A percentile compares a stretch with the other conserved stretches of the same genome.
Conservation (phyloP, 2,888 invertebrate species). For the Amphimallon solstitiale region DNA sequence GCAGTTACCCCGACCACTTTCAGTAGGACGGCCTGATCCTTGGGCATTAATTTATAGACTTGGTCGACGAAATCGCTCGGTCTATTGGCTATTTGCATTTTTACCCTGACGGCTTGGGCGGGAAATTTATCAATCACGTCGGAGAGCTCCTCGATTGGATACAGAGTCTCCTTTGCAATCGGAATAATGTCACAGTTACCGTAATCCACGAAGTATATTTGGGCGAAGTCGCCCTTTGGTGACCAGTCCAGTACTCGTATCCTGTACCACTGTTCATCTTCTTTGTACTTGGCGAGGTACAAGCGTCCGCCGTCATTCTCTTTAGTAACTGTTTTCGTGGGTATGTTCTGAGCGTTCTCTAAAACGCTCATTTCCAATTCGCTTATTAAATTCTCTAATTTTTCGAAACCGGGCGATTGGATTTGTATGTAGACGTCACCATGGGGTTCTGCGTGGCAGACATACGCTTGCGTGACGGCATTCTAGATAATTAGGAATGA, state of each 20-base stretch:
- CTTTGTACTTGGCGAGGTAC: constrained; percentile 64
- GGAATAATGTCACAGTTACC: constrained; percentile 64
- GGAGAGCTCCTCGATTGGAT: constrained; percentile 64
- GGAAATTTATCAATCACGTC: constrained; percentile 61
- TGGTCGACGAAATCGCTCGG: constrained; percentile 58
- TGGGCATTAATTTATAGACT: constrained; percentile 64
- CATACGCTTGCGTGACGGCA: constrained; percentile 57
- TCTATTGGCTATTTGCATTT: constrained; percentile 53
- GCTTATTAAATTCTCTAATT: constrained; percentile 54
- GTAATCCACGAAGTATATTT: constrained; percentile 67
- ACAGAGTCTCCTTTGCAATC: constrained; percentile 57
- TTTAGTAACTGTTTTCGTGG: constrained; percentile 45
- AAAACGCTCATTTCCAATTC: constrained; percentile 50
- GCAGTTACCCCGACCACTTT: constrained; percentile 58
- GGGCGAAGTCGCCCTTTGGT: constrained; percentile 60
- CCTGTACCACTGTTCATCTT: constrained; percentile 63
- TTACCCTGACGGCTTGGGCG: constrained; percentile 58
- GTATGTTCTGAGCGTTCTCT: constrained; percentile 39
- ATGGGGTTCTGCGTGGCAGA: constrained; percentile 60
- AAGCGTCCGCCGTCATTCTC: constrained; percentile 59
- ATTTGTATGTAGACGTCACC: constrained; percentile 64
- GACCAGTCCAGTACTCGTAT: constrained; percentile 63
- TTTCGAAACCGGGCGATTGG: constrained; percentile 56
- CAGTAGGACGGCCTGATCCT: constrained; percentile 69
- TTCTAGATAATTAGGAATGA: constrained; percentile 45